Evolutionary conservation across 1,140 invertebrate species (phyloP).

Genomic region (Papilio helenus): DNA sequence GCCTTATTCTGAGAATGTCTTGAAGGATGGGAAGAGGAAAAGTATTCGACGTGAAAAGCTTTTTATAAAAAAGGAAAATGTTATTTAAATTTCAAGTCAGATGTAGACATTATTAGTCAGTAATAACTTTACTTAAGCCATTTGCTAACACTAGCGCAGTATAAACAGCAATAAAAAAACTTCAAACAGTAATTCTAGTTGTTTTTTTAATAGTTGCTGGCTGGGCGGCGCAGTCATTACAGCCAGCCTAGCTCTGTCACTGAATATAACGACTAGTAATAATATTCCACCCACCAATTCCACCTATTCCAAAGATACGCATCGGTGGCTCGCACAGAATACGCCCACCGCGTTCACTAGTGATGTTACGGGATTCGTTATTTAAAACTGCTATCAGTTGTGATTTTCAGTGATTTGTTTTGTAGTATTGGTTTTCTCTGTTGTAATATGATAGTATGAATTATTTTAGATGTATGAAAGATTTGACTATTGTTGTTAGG

Average conservation of each 20-base stretch:
- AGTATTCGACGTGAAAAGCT: neutral
- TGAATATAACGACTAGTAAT: slow-evolving; percentile 66
- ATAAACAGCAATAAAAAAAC: neutral
- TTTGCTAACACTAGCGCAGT: neutral
- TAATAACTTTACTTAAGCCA: neutral
- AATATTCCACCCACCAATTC: slow-evolving; percentile 77
- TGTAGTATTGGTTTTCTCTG: too few species aligned
- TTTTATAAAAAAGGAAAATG: neutral
- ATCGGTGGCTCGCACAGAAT: slow-evolving; percentile 64
- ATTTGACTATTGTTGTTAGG: too few species aligned
- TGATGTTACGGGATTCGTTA: slow-evolving; percentile 43
- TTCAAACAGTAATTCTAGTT: slow-evolving; percentile 42
- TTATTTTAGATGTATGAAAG: too few species aligned
- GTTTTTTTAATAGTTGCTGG: slow-evolving; percentile 52
- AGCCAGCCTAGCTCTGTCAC: slow-evolving; percentile 62
- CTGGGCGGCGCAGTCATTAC: slow-evolving; percentile 63
- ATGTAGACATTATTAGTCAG: neutral
- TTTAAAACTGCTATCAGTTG: slow-evolving; percentile 2
- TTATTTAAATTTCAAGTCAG: neutral
- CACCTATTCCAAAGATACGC: slow-evolving; percentile 72
- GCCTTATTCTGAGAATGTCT: neutral
- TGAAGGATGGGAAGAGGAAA: neutral
- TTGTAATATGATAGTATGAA: too few species aligned
- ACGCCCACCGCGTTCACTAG: slow-evolving; percentile 64
- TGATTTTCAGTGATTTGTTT: slow-evolving; percentile 14